Evolutionary conservation across 2,888 invertebrate genomes (phyloP).

Genomic region (Perizoma flavofasciatum): DNA sequence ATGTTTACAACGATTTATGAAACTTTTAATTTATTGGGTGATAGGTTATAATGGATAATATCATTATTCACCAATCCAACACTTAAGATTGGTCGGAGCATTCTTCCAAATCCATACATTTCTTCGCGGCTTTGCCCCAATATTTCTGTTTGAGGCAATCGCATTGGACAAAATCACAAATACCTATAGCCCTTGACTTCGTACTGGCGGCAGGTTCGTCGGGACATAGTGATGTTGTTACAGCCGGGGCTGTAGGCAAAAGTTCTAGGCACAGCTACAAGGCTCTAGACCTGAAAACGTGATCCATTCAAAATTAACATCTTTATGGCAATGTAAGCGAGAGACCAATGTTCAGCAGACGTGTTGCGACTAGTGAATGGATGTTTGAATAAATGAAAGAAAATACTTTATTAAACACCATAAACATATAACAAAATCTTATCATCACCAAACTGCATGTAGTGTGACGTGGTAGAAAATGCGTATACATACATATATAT

Average conservation of each 20-base stretch:
- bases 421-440: too few species aligned
- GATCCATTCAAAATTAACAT: not conserved
- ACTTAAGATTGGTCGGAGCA: constrained; percentile 46
- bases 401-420: too few species aligned
- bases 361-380: too few species aligned
- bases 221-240: constrained; percentile 41
- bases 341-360: too few species aligned
- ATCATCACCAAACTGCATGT: too few species aligned
- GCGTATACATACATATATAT: too few species aligned
- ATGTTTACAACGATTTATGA: too few species aligned
- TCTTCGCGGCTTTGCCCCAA: constrained; percentile 47
- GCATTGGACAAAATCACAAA: constrained; percentile 52
- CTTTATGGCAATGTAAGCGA: not conserved
- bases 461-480: too few species aligned
- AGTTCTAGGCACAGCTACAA: constrained; percentile 49
- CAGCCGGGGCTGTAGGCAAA: constrained; percentile 44
- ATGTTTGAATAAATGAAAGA: too few species aligned
- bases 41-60: too few species aligned
- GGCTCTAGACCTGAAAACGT: constrained; percentile 43
- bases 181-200: constrained; percentile 31
- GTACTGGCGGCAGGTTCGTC: constrained; percentile 49
- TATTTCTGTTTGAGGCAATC: constrained; percentile 46
- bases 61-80: constrained; percentile 1
- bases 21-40: too few species aligned
- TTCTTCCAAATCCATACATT: constrained; percentile 44